Percentiles rank a stretch among this genome's conserved stretches.
Evolutionary conservation across 2,113 vertebrate genomes (phyloP).

Genomic region (Pelecanoides urinatrix): DNA sequence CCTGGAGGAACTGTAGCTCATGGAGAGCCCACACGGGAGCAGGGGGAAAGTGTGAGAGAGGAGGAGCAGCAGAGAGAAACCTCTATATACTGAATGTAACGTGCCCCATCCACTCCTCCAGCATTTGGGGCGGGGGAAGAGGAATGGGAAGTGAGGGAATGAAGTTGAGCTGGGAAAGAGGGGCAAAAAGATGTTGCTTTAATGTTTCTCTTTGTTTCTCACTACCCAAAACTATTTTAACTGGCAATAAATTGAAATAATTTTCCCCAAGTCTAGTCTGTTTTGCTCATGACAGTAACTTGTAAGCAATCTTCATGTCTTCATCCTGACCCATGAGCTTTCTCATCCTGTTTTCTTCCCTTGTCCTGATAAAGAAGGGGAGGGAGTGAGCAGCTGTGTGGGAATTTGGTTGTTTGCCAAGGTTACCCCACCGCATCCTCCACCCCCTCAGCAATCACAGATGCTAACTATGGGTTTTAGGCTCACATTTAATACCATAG

Average conservation of each 20-base stretch:
- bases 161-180: background rate
- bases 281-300: background rate
- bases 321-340: background rate
- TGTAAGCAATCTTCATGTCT: background rate
- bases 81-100: background rate
- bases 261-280: background rate
- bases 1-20: accelerated
- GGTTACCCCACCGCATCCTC: background rate
- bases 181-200: background rate
- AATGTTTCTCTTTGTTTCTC: background rate
- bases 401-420: background rate
- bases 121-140: accelerated
- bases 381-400: background rate
- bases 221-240: background rate
- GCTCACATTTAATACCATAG: background rate
- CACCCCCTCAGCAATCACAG: accelerated
- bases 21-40: background rate
- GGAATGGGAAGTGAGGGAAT: background rate
- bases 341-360: background rate
- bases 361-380: background rate
- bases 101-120: background rate
- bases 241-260: background rate
- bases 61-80: background rate
- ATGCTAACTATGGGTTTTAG: background rate
- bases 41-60: background rate